A percentile compares a stretch with the other conserved stretches of the same genome.
These are phyloP conservation scores for Raja brachyura DNA, from an alignment of 2,113 vertebrate species.

Conservation along the genomic window DNA sequence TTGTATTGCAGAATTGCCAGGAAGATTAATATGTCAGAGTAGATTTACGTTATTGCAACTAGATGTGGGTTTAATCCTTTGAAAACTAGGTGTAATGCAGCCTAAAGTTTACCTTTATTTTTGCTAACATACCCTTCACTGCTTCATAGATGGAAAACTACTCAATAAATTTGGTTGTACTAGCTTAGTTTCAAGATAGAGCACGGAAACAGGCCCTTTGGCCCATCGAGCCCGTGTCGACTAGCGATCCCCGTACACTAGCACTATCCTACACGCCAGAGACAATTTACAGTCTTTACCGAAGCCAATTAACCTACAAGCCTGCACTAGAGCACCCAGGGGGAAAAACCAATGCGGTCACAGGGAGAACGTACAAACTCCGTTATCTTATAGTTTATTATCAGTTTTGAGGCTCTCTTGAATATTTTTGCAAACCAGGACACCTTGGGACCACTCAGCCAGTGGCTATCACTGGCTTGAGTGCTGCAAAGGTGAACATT, in stretches of 20 bases:
- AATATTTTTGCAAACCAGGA: not conserved
- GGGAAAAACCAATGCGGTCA: too few species aligned
- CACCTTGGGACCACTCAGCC: not conserved
- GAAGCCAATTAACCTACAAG: too few species aligned
- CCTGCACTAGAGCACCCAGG: too few species aligned
- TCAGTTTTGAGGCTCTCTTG: not conserved
- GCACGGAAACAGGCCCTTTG: too few species aligned
- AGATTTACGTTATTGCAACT: constrained; percentile 29
- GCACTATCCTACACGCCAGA: too few species aligned
- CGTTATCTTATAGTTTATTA: too few species aligned
- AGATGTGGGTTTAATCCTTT: constrained; percentile 18
- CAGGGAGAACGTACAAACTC: too few species aligned
- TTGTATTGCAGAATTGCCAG: constrained; percentile 24
- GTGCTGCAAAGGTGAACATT: not conserved
- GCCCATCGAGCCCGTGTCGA: too few species aligned
- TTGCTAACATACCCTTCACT: not conserved
- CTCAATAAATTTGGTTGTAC: not conserved
- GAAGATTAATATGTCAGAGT: constrained; percentile 24
- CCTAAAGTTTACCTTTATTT: not conserved
- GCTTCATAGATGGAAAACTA: not conserved
- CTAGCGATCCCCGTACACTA: too few species aligned
- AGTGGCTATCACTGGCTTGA: not conserved
- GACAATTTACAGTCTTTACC: too few species aligned
- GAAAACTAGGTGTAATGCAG: not conserved
- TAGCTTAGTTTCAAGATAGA: too few species aligned